phyloP scores from a whole-genome alignment of 35 echinoderm and acorn worm genomes.

The Strongylocentrotus purpuratus region DNA sequence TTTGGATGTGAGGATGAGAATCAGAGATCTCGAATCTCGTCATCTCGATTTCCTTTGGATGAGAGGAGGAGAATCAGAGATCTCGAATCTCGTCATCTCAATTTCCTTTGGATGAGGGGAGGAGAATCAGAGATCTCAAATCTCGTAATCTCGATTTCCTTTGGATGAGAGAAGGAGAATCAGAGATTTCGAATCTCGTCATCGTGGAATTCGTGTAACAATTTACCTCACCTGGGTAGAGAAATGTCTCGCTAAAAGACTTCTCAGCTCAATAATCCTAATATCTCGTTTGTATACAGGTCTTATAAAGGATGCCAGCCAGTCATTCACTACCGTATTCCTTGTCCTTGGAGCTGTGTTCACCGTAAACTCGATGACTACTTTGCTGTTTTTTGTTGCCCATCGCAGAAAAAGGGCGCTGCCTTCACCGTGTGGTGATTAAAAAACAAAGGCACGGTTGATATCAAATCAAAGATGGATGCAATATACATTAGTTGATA shows the following conservation, averaged over 20 bases:
- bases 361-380: neutral
- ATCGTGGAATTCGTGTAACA: neutral
- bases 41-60: neutral
- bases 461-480: too few species aligned
- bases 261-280: too few species aligned
- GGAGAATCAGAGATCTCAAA: neutral
- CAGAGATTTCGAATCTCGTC: neutral
- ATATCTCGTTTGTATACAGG: neutral
- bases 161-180: neutral
- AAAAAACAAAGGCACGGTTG: neutral
- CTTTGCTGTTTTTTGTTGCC: neutral
- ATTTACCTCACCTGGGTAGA: too few species aligned
- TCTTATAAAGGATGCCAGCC: neutral
- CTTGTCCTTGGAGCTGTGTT: neutral
- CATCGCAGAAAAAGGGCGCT: neutral
- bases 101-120: neutral
- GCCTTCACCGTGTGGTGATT: neutral
- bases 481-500: too few species aligned
- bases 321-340: neutral
- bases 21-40: neutral
- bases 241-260: too few species aligned
- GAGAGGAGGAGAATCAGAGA: neutral
- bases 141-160: neutral
- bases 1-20: neutral
- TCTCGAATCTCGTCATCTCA: neutral